Evolutionary conservation across 2,113 vertebrate species (phyloP).

Genomic region (Tachysurus vachellii): DNA sequence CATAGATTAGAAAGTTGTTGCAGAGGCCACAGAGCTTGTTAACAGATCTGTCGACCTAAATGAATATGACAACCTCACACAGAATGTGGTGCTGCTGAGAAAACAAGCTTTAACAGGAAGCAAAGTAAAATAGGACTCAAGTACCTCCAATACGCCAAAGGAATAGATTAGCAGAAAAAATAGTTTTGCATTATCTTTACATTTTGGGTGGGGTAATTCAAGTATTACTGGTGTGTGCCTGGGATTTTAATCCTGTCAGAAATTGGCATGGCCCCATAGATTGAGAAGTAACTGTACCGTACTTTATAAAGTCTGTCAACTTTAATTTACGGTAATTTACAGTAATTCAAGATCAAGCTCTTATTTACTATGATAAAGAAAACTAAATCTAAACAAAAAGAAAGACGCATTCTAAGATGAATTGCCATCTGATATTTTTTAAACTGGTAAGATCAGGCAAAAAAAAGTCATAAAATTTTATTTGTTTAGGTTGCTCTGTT

Average conservation of each 20-base stretch:
- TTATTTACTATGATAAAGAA: neutral
- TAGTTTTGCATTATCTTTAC: neutral
- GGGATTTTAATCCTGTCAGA: neutral
- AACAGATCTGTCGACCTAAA: neutral
- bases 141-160: neutral
- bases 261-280: neutral
- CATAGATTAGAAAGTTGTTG: neutral
- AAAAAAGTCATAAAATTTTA: neutral
- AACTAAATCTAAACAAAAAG: neutral
- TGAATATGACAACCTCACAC: constrained; percentile 21
- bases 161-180: neutral
- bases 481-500: neutral
- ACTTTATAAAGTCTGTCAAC: neutral
- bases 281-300: neutral
- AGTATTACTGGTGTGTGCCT: neutral
- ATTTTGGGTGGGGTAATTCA: neutral
- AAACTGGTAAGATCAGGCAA: too few species aligned
- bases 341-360: neutral
- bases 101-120: neutral
- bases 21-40: constrained; percentile 27
- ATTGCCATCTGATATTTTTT: neutral
- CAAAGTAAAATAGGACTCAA: constrained; percentile 6
- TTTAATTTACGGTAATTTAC: neutral
- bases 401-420: neutral
- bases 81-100: neutral